phyloP scores from a whole-genome alignment of 2,113 vertebrate species.

The Poecile atricapillus region DNA sequence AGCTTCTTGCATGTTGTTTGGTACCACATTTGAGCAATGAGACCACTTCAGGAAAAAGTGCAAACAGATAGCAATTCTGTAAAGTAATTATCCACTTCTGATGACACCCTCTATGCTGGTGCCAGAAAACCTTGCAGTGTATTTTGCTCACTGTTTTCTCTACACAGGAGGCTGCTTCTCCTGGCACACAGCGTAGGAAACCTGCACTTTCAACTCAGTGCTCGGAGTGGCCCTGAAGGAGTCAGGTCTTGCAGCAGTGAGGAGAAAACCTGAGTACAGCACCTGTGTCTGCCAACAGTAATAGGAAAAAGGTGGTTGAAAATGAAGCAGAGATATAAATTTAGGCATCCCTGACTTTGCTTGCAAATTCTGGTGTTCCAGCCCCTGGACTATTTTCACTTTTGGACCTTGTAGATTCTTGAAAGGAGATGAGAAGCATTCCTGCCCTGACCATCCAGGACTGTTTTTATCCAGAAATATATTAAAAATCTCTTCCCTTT shows the following conservation, averaged over 20 bases:
- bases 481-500: not conserved
- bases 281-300: not conserved
- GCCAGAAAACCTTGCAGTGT: not conserved
- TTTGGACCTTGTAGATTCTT: not conserved
- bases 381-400: not conserved
- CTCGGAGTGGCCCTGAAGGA: not conserved
- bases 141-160: not conserved
- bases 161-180: not conserved
- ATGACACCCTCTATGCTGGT: not conserved
- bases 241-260: not conserved
- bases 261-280: not conserved
- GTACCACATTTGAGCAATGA: not conserved
- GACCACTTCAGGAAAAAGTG: not conserved
- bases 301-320: not conserved
- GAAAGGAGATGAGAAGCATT: not conserved
- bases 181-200: not conserved
- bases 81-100: not conserved
- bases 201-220: not conserved
- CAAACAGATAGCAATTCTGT: not conserved
- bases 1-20: not conserved
- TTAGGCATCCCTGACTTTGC: not conserved
- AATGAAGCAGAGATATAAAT: not conserved
- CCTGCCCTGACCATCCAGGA: not conserved
- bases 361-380: not conserved
- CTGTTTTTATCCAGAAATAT: not conserved